Conservation (phyloP, 1,140 invertebrate species). For the Metaphire vulgaris region DNA sequence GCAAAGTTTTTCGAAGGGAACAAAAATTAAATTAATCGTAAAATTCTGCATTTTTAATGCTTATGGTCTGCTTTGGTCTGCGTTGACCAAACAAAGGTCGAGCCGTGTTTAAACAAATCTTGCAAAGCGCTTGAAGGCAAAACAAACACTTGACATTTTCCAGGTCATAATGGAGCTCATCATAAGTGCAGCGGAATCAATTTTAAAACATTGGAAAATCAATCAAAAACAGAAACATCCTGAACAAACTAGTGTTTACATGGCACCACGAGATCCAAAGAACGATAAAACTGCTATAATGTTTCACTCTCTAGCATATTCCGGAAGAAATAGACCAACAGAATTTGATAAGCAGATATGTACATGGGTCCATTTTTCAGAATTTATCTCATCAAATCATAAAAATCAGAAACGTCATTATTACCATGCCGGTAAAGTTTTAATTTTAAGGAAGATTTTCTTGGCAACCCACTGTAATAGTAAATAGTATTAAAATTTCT, state of each 20-base stretch:
- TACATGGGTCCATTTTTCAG: background rate
- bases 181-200: background rate
- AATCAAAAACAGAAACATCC: background rate
- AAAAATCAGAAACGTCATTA: background rate
- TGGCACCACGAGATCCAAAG: background rate
- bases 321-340: background rate
- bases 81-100: too few relatives aligned
- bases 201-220: background rate
- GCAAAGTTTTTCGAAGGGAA: too few relatives aligned
- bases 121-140: background rate
- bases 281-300: background rate
- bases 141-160: background rate
- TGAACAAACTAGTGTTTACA: background rate
- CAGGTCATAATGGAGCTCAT: background rate
- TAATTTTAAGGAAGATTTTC: background rate
- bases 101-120: background rate
- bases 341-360: background rate
- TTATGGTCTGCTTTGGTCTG: too few relatives aligned
- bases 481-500: background rate
- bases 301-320: background rate
- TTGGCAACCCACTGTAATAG: background rate
- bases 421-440: background rate
- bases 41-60: too few relatives aligned
- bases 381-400: background rate
- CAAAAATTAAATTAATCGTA: too few relatives aligned